phyloP scores from a whole-genome alignment of 2,797 vertebrate genomes.

The Vireo griseus region DNA sequence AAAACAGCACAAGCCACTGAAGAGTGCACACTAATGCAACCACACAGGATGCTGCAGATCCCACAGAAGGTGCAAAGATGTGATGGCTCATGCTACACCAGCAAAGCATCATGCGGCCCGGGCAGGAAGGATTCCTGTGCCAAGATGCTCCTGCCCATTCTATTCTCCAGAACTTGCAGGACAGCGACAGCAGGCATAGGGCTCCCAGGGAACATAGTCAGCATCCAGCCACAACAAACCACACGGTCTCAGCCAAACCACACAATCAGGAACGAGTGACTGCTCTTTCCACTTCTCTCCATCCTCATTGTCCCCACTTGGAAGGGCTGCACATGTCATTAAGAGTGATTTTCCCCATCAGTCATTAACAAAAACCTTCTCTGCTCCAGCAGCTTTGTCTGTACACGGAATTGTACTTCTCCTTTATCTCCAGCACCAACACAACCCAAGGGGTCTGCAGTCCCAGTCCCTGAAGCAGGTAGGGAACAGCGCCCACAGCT shows the following conservation, averaged over 20 bases:
- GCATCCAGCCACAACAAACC: not conserved
- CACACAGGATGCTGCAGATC: not conserved
- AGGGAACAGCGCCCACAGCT: not conserved
- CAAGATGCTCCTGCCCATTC: not conserved
- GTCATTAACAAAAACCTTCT: not conserved
- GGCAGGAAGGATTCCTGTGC: not conserved
- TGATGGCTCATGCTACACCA: fast-evolving
- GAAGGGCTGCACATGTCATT: not conserved
- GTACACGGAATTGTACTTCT: not conserved
- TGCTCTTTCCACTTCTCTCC: not conserved
- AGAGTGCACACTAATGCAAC: fast-evolving
- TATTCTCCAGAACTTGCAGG: not conserved
- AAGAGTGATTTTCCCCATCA: not conserved
- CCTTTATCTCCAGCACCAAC: not conserved
- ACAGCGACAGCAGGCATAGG: not conserved
- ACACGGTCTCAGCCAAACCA: not conserved
- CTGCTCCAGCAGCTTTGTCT: not conserved
- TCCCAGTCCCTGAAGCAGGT: not conserved
- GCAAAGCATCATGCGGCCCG: fast-evolving
- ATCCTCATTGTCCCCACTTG: fast-evolving
- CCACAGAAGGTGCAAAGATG: not conserved
- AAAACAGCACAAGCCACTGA: not conserved
- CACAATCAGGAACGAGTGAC: not conserved
- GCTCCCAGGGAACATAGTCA: fast-evolving
- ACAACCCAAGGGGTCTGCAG: not conserved